These are phyloP conservation scores for Microplitis demolitor DNA, from an alignment of 1,140 invertebrate species.

Conservation along the genomic window DNA sequence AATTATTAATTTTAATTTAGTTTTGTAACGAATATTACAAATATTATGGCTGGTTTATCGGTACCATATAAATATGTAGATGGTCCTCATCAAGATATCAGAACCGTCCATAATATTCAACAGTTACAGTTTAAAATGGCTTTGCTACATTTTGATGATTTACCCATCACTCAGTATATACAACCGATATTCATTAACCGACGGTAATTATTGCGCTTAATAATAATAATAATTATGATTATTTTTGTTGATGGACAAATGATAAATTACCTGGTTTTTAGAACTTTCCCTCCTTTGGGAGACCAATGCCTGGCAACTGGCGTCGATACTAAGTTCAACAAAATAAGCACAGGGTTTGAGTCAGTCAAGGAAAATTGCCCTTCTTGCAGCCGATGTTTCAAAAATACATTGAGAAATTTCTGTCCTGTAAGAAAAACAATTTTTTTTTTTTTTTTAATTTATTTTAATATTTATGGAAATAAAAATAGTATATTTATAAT, in stretches of 20 bases:
- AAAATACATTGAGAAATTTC: slow-evolving; percentile 37
- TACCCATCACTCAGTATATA: slow-evolving; percentile 66
- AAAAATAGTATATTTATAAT: background rate
- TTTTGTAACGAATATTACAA: slow-evolving; percentile 64
- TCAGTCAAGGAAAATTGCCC: slow-evolving; percentile 59
- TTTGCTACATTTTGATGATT: slow-evolving; percentile 65
- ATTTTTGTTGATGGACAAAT: slow-evolving; percentile 23
- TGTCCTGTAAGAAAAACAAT: slow-evolving; percentile 51
- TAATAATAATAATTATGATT: background rate
- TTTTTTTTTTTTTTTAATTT: background rate
- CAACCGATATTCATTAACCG: slow-evolving; percentile 63
- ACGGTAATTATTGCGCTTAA: slow-evolving; percentile 31
- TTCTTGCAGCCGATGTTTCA: slow-evolving; percentile 63
- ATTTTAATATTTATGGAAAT: background rate
- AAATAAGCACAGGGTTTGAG: slow-evolving; percentile 55
- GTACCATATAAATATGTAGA: slow-evolving; percentile 61
- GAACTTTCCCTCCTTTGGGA: slow-evolving; percentile 29
- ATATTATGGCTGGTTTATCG: slow-evolving; percentile 70
- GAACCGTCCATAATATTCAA: slow-evolving; percentile 62
- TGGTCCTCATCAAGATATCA: slow-evolving; percentile 73
- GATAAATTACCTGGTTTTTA: too few relatives aligned
- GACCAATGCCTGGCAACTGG: slow-evolving; percentile 64
- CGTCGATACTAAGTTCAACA: slow-evolving; percentile 49
- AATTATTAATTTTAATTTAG: too few relatives aligned
- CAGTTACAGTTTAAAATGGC: slow-evolving; percentile 61